Percentiles rank a stretch among this genome's conserved stretches.
phyloP scores from a whole-genome alignment of 1,140 invertebrate genomes.

The Megathymus violae region DNA sequence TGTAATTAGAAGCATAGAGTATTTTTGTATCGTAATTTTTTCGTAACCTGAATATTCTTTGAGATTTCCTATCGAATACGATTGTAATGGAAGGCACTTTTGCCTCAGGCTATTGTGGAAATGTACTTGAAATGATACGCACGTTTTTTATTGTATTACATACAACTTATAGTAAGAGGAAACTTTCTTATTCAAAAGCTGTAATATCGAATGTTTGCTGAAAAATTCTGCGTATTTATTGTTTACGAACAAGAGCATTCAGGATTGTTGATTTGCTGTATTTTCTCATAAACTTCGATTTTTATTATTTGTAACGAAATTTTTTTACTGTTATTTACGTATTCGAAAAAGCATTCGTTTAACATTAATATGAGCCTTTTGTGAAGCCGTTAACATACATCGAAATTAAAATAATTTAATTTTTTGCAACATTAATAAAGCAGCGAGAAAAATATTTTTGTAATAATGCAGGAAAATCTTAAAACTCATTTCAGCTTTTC shows the following conservation, averaged over 20 bases:
- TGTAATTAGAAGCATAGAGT: conserved; percentile 22
- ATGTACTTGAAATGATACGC: conserved; percentile 9
- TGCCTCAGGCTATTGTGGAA: conserved; percentile 14
- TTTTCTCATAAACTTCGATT: neutral
- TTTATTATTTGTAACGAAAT: neutral
- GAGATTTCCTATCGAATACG: conserved; percentile 16
- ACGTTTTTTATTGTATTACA: neutral
- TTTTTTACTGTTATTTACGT: neutral
- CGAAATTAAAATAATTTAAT: no score
- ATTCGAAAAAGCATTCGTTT: no score
- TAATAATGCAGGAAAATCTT: neutral
- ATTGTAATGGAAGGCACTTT: conserved; percentile 18
- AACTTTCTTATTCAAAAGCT: neutral
- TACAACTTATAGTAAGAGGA: neutral
- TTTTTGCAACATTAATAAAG: neutral
- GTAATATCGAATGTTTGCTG: neutral
- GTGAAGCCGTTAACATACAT: no score
- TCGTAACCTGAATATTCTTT: conserved; percentile 15
- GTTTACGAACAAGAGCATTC: neutral
- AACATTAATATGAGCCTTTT: no score
- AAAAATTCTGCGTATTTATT: neutral
- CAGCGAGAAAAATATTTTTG: neutral
- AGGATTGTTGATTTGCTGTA: neutral
- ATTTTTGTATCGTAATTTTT: conserved; percentile 21
- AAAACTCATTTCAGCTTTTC: conserved; percentile 9